Conservation (phyloP, 2,113 vertebrate genomes). For the Sarotherodon lohbergeri region DNA sequence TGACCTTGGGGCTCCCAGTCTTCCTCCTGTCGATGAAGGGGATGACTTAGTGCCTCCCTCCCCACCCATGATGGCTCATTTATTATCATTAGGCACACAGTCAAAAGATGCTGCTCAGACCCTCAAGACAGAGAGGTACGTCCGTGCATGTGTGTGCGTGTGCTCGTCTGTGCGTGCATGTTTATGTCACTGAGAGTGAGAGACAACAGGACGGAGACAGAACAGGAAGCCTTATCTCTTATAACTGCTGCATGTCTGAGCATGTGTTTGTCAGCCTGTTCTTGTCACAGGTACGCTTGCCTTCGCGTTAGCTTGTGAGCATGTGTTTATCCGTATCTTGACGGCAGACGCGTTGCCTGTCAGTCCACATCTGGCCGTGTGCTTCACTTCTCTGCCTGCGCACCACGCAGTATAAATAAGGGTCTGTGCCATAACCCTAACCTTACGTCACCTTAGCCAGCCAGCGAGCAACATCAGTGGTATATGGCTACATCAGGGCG, state of each 20-base stretch:
- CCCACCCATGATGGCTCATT: constrained; percentile 71
- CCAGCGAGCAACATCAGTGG: constrained; percentile 37
- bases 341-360: constrained; percentile 2
- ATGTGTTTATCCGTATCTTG: constrained; percentile 23
- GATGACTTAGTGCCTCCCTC: constrained; percentile 71
- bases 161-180: background rate
- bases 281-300: constrained; percentile 31
- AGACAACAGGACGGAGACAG: background rate
- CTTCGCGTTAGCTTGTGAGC: background rate
- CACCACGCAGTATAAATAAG: constrained; percentile 26
- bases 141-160: background rate
- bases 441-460: constrained; percentile 47
- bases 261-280: constrained; percentile 45
- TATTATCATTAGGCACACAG: constrained; percentile 76
- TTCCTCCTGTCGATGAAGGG: constrained; percentile 69
- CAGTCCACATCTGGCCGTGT: constrained; percentile 15
- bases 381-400: background rate
- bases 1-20: constrained; percentile 71
- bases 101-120: constrained; percentile 63
- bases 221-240: constrained; percentile 17
- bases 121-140: constrained; percentile 45
- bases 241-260: constrained; percentile 20
- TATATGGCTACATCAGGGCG: constrained; percentile 57
- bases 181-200: constrained; percentile 4
- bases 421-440: constrained; percentile 41